A percentile compares a stretch with the other conserved stretches of the same genome.
phyloP scores from a whole-genome alignment of 2,888 invertebrate species.

The Amblyteles armatorius region DNA sequence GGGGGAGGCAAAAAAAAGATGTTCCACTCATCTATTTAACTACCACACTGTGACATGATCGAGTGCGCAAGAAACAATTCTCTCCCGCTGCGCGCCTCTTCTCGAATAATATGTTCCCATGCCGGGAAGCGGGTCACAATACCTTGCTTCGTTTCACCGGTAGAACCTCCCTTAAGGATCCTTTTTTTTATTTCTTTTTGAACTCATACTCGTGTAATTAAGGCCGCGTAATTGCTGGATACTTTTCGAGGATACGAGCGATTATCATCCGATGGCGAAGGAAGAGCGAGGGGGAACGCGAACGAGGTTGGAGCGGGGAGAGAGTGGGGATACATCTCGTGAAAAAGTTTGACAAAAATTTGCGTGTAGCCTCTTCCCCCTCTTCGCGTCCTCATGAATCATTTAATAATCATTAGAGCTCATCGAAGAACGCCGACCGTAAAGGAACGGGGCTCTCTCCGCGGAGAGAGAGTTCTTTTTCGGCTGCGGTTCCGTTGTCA shows the following conservation, averaged over 20 bases:
- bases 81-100: background rate
- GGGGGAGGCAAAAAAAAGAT: slow-evolving; percentile 1
- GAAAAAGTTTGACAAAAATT: slow-evolving; percentile 38
- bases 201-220: slow-evolving; percentile 49
- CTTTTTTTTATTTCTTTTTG: slow-evolving; percentile 7
- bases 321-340: slow-evolving; percentile 41
- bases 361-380: slow-evolving; percentile 34
- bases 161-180: slow-evolving; percentile 43
- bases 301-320: background rate
- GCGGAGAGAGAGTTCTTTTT: slow-evolving; percentile 31
- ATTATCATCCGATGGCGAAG: slow-evolving; percentile 48
- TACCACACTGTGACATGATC: slow-evolving; percentile 12
- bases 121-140: slow-evolving; percentile 48
- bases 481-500: slow-evolving; percentile 38
- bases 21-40: slow-evolving; percentile 23
- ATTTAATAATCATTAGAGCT: slow-evolving; percentile 52
- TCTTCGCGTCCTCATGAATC: slow-evolving; percentile 42
- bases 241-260: slow-evolving; percentile 56
- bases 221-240: slow-evolving; percentile 60
- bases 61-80: background rate
- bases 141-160: slow-evolving; percentile 33
- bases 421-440: background rate
- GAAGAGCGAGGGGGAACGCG: background rate
- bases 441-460: slow-evolving; percentile 6
- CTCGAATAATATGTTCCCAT: slow-evolving; percentile 41